Evolutionary conservation across 2,797 vertebrate species (phyloP), one percentile per base, ranked within the genome.

Genomic region (Gila robusta): DNA sequence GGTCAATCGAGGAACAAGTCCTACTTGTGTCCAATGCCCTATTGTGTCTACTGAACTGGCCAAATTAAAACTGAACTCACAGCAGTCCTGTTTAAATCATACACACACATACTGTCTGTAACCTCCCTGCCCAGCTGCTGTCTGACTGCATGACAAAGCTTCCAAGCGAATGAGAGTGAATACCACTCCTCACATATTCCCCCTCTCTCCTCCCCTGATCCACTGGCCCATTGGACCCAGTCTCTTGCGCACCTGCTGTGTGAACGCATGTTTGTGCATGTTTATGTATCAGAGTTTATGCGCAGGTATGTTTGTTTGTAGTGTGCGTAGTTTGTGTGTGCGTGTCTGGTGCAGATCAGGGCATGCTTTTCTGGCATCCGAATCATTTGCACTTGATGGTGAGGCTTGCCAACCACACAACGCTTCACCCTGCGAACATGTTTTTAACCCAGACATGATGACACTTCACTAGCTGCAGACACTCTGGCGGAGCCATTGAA

Each of bases 131-230:
- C 78, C 95, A 95, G 95, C 93, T 95, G 94, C 93, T 88, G 91
- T 91, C 91, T 93, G 95, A 91, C 92, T 89, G 90, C 90, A 11
- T 94, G 89, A 94, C 94, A 92, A 89, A 94, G 93, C 92, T 94
- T 91, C 93, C 93, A 92, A 0, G 88, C 87, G 86, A 92, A 93
- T 89, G 91, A 90, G 87, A 91, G 87, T 89, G 70, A 88, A 92
- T 86, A 86, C 78, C 92, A 90, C 92, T 93, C 91, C 6, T 69
- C 85, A 88, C 90, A 59, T 72, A 85, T 69, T 85, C 32, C 11
- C 67, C 44, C 64, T 81, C 49, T 28, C 56, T 59, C 79, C 79
- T 74, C 59, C 16, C 26, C 66, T 73, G 37, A 62, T 32, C 56
- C 37, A 8, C 44, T 37, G 41, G 2, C 64, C 67, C 41, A 26